Percentiles rank a stretch among this genome's conserved stretches.
Conservation (phyloP, 2,797 vertebrate genomes). For the Steatocranus sp. region DNA sequence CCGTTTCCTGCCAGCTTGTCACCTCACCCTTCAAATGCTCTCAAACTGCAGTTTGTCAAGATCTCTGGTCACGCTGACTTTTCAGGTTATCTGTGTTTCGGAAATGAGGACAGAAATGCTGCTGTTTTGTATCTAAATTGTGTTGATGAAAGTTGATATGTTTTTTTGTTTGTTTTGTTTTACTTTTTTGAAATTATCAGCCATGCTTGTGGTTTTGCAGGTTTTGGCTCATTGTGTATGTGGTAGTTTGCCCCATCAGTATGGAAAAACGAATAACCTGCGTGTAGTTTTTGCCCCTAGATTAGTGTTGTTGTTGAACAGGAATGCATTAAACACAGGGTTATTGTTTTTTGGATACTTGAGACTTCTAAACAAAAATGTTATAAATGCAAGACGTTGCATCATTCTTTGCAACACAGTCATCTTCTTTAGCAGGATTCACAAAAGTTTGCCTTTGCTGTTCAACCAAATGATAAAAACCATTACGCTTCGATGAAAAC, state of each 20-base stretch:
- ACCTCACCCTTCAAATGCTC: neutral
- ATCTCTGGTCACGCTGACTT: neutral
- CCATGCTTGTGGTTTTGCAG: neutral
- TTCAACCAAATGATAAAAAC: neutral
- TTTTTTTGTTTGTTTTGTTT: neutral
- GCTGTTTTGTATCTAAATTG: neutral
- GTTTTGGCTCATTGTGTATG: neutral
- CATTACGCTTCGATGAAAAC: neutral
- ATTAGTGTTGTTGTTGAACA: neutral
- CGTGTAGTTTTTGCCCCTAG: accelerated
- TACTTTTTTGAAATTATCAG: neutral
- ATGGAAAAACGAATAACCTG: neutral
- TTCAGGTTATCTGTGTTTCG: neutral
- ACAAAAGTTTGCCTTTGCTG: neutral
- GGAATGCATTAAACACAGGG: accelerated
- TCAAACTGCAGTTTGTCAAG: neutral
- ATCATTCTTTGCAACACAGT: accelerated
- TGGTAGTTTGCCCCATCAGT: accelerated
- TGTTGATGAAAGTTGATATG: accelerated
- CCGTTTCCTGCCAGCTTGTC: neutral
- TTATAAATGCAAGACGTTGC: accelerated
- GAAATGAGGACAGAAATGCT: neutral
- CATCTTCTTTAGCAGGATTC: neutral
- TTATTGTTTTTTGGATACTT: neutral
- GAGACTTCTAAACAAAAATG: neutral